Percentiles rank a stretch among this genome's conserved stretches.
phyloP scores from a whole-genome alignment of 2,797 vertebrate species.

The Crenichthys baileyi region DNA sequence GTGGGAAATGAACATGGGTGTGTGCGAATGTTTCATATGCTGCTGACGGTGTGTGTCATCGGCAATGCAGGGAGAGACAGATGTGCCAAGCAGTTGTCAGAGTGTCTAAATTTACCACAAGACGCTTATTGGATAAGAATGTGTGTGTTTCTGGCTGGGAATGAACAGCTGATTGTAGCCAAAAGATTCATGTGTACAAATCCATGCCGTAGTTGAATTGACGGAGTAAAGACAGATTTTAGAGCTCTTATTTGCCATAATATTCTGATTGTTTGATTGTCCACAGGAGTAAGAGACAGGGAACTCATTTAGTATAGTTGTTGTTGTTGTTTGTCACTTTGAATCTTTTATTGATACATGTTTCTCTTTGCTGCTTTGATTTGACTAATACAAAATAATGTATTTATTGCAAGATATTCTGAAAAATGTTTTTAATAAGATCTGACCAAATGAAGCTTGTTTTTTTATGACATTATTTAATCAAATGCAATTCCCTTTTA shows the following conservation, averaged over 20 bases:
- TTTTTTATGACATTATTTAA: background rate
- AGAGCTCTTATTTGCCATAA: background rate
- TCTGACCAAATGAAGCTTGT: background rate
- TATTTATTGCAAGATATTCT: background rate
- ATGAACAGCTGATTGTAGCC: constrained; percentile 66
- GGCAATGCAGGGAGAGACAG: constrained; percentile 65
- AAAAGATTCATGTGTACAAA: constrained; percentile 27
- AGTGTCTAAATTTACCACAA: constrained; percentile 72
- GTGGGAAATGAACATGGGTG: constrained; percentile 23
- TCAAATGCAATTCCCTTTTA: background rate
- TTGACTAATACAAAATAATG: background rate
- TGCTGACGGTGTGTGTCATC: constrained; percentile 32
- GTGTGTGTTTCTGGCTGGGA: constrained; percentile 47
- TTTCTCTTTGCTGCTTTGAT: background rate
- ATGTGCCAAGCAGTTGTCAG: constrained; percentile 82
- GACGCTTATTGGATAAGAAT: constrained; percentile 57
- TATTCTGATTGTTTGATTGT: background rate
- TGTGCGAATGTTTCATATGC: constrained; percentile 36
- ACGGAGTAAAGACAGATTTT: constrained; percentile 16
- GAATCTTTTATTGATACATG: background rate
- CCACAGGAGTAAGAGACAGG: background rate
- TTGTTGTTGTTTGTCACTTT: background rate
- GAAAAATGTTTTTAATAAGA: background rate
- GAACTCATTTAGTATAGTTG: constrained; percentile 12
- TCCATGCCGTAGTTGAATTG: background rate